These are phyloP conservation scores for Phodopus roborovskii DNA, from an alignment of 2,113 vertebrate genomes.

Conservation along the genomic window DNA sequence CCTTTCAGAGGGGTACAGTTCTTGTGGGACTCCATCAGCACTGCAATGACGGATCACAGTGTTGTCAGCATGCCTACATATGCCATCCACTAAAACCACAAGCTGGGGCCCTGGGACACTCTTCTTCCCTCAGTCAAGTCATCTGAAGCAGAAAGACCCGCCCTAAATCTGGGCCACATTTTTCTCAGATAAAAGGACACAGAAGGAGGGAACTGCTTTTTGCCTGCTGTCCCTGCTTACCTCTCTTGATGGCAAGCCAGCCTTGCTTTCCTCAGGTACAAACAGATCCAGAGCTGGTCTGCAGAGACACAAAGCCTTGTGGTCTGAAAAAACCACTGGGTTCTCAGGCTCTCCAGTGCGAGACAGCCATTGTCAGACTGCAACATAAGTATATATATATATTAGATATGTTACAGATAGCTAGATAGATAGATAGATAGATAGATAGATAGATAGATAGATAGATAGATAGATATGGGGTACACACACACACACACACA, in stretches of 20 bases:
- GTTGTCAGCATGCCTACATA: neutral
- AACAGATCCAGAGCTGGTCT: neutral
- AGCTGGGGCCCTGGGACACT: rapidly evolving
- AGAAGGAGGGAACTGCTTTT: neutral
- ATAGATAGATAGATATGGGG: neutral
- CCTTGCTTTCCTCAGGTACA: neutral
- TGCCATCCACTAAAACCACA: neutral
- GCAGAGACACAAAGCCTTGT: neutral
- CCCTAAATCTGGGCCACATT: neutral
- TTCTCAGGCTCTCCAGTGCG: neutral
- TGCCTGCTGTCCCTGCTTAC: neutral
- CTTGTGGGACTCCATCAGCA: neutral
- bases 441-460: too few relatives aligned
- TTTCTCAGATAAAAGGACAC: neutral
- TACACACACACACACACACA: neutral
- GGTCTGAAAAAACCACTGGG: neutral
- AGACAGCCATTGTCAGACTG: neutral
- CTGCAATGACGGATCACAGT: neutral
- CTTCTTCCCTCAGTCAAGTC: too few relatives aligned
- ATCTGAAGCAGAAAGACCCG: neutral
- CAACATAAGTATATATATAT: neutral
- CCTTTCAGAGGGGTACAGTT: neutral
- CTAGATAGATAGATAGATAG: too few relatives aligned
- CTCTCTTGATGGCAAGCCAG: neutral
- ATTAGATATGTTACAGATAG: too few relatives aligned